Conservation (phyloP, 2,113 vertebrate species). For the Mobula hypostoma region DNA sequence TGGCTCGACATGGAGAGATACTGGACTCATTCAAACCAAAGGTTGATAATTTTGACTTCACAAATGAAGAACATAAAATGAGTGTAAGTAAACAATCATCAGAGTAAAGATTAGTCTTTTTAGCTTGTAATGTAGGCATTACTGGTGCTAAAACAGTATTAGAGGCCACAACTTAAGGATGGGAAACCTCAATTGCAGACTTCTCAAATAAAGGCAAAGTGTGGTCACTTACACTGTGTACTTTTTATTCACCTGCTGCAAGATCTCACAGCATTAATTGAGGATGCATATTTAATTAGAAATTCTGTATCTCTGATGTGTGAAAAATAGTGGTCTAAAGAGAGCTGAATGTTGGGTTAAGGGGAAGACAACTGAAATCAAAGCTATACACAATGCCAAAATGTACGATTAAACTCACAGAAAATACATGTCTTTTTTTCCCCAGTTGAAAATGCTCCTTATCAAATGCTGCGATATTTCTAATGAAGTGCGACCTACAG, state of each 20-base stretch:
- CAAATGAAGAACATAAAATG: constrained; percentile 34
- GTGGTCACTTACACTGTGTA: too few relatives aligned
- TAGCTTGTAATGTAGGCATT: neutral
- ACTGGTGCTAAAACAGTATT: neutral
- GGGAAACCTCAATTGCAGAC: too few relatives aligned
- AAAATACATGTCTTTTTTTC: neutral
- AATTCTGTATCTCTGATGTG: too few relatives aligned
- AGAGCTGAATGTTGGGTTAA: neutral
- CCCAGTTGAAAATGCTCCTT: constrained; percentile 39
- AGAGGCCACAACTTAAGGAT: too few relatives aligned
- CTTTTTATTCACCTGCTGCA: too few relatives aligned
- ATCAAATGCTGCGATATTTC: constrained; percentile 40
- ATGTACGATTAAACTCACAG: neutral
- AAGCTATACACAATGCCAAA: neutral
- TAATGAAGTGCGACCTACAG: constrained; percentile 38
- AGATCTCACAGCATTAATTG: too few relatives aligned
- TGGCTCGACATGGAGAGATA: constrained; percentile 39
- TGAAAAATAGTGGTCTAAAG: too few relatives aligned
- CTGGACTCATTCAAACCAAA: constrained; percentile 24
- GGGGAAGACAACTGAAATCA: neutral
- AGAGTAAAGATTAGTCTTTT: neutral
- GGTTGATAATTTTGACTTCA: constrained; percentile 35
- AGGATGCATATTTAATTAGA: too few relatives aligned
- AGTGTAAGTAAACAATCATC: constrained; percentile 27
- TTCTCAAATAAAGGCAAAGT: too few relatives aligned